A percentile compares a stretch with the other conserved stretches of the same genome.
These are phyloP conservation scores for Sphecodes monilicornis DNA, from an alignment of 2,888 invertebrate species.

Conservation along the genomic window DNA sequence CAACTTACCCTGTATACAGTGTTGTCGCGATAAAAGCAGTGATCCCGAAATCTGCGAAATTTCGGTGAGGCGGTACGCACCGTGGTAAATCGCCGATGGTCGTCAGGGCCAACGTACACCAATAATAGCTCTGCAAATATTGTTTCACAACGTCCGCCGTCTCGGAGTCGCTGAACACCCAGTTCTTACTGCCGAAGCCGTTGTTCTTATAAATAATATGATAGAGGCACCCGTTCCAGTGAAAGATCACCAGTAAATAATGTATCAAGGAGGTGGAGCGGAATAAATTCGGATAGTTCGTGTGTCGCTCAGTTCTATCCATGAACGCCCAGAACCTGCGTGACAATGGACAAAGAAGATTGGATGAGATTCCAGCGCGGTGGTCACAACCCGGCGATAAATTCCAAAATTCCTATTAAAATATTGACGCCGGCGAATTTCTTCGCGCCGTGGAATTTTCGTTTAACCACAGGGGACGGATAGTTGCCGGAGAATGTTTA, in stretches of 20 bases:
- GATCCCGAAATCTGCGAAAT: neutral
- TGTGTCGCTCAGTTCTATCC: slow-evolving; percentile 99
- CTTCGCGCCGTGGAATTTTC: slow-evolving; percentile 19
- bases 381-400: slow-evolving; percentile 31
- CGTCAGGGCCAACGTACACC: slow-evolving; percentile 98
- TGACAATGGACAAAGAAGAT: slow-evolving; percentile 40
- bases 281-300: slow-evolving; percentile 99
- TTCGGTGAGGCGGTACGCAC: slow-evolving; percentile 62
- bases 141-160: slow-evolving; percentile 96
- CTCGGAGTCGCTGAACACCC: slow-evolving; percentile 95
- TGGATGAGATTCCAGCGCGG: slow-evolving; percentile 44
- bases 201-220: slow-evolving; percentile 98
- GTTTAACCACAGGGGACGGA: neutral
- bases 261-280: slow-evolving; percentile 96
- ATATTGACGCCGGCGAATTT: slow-evolving; percentile 13
- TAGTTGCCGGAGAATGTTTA: slow-evolving; percentile 4
- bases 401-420: slow-evolving; percentile 42
- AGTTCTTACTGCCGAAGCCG: slow-evolving; percentile 96
- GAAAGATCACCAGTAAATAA: slow-evolving; percentile 98
- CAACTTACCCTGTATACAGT: too few species aligned
- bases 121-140: slow-evolving; percentile 99
- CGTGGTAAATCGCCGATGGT: slow-evolving; percentile 91
- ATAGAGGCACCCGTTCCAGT: slow-evolving; percentile 99
- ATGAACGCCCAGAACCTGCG: slow-evolving; percentile 96
- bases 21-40: too few species aligned